Evolutionary conservation across 2,888 invertebrate species (phyloP).

Genomic region (Busseola fusca): DNA sequence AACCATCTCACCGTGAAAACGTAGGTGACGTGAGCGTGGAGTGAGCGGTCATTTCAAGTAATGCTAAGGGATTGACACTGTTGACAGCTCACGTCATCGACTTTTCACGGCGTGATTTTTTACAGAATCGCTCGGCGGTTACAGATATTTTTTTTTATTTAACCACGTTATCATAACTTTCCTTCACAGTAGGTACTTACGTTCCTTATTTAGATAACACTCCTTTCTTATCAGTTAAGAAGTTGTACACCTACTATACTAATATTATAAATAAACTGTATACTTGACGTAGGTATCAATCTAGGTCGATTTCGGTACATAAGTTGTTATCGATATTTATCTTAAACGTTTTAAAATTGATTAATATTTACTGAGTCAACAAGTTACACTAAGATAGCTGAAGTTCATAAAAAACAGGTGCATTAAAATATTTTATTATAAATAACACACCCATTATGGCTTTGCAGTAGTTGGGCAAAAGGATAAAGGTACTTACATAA

Average conservation of each 20-base stretch:
- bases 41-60: too few species aligned
- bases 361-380: constrained; percentile 62
- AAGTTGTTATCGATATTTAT: constrained; percentile 71
- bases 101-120: too few species aligned
- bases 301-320: constrained; percentile 77
- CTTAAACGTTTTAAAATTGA: constrained; percentile 64
- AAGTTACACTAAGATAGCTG: constrained; percentile 58
- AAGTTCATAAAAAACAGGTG: constrained; percentile 34
- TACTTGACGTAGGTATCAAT: constrained; percentile 74
- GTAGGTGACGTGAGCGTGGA: too few species aligned
- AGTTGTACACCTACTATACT: constrained; percentile 70
- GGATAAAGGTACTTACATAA: background rate
- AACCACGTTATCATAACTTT: constrained; percentile 39
- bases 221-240: constrained; percentile 74
- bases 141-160: constrained; percentile 31
- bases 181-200: constrained; percentile 35
- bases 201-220: constrained; percentile 59
- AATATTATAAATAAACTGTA: constrained; percentile 69
- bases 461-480: background rate
- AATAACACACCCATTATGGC: background rate
- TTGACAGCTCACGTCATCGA: too few species aligned
- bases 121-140: too few species aligned
- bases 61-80: too few species aligned
- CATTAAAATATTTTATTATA: background rate
- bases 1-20: too few species aligned